Evolutionary conservation across 2,888 invertebrate species (phyloP).

Genomic region (Nomada ferruginata): DNA sequence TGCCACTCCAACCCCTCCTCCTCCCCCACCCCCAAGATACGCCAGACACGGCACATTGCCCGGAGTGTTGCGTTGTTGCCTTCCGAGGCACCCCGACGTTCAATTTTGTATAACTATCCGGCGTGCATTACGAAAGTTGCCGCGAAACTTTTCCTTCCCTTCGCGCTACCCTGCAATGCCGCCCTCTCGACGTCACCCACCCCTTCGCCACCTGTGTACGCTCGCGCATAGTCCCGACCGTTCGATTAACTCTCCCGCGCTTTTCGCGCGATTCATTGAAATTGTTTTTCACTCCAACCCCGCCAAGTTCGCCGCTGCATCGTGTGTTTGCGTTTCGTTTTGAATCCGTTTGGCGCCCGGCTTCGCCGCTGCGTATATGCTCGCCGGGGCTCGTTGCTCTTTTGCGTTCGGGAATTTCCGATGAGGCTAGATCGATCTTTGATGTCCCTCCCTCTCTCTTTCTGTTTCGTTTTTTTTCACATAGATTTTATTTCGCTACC

Average conservation of each 20-base stretch:
- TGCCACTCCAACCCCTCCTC: constrained; percentile 54
- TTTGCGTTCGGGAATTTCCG: background rate
- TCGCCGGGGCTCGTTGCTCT: background rate
- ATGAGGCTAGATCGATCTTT: background rate
- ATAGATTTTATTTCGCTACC: background rate
- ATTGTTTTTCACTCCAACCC: constrained; percentile 63
- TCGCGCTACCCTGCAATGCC: constrained; percentile 52
- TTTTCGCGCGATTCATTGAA: constrained; percentile 66
- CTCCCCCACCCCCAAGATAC: constrained; percentile 44
- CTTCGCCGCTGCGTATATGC: constrained; percentile 10
- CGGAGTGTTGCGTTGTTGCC: constrained; percentile 75
- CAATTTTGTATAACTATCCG: constrained; percentile 78
- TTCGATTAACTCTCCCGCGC: constrained; percentile 71
- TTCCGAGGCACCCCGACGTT: constrained; percentile 74
- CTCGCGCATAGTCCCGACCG: constrained; percentile 43
- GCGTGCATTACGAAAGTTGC: constrained; percentile 74
- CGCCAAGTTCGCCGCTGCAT: constrained; percentile 15
- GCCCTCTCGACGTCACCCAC: constrained; percentile 16
- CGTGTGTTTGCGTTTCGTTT: constrained; percentile 37
- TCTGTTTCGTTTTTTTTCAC: background rate
- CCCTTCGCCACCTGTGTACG: constrained; percentile 18
- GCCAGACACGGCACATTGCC: constrained; percentile 76
- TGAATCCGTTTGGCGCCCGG: constrained; percentile 44
- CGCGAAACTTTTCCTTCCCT: constrained; percentile 70
- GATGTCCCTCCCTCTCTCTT: background rate